phyloP scores from a whole-genome alignment of 2,113 vertebrate species.

The Nestor notabilis region DNA sequence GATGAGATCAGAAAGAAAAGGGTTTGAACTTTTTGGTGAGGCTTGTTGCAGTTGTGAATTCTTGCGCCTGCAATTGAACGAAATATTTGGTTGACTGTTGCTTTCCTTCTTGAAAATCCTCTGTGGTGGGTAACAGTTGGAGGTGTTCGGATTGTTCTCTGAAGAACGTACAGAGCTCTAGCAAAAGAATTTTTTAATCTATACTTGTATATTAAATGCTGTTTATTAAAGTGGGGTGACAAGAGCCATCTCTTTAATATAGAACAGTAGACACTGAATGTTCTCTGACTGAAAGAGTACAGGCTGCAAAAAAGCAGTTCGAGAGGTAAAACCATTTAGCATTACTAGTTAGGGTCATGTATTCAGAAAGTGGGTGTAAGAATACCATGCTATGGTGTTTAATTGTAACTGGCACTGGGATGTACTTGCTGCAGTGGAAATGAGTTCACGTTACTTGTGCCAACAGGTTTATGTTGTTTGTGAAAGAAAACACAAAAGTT shows the following conservation, averaged over 20 bases:
- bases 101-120: background rate
- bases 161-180: background rate
- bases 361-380: background rate
- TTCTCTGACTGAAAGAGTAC: background rate
- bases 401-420: background rate
- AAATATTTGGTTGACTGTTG: background rate
- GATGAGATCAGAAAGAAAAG: background rate
- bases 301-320: background rate
- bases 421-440: background rate
- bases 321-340: background rate
- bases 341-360: background rate
- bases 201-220: background rate
- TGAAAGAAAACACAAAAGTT: background rate
- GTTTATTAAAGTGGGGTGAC: background rate
- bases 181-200: background rate
- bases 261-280: background rate
- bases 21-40: background rate
- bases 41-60: background rate
- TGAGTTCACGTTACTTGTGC: background rate
- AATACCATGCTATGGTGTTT: background rate
- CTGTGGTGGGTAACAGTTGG: background rate
- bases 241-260: background rate
- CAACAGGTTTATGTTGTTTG: background rate
- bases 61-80: background rate
- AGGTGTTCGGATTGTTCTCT: background rate